Conservation (phyloP, 2,113 vertebrate species). For the Cercopithecus mona region DNA sequence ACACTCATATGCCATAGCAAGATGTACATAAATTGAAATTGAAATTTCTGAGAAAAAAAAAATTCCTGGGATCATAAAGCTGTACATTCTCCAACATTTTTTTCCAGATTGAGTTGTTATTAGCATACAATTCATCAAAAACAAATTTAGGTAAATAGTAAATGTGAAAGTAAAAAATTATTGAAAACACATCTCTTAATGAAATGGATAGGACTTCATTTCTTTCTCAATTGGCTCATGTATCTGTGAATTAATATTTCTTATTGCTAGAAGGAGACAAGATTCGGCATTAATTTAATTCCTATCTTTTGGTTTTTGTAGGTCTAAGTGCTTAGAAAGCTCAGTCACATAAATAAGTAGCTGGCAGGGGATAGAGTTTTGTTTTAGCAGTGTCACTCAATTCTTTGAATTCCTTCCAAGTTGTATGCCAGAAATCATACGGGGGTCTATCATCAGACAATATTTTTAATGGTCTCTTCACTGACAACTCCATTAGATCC, state of each 20-base stretch:
- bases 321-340: neutral
- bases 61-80: constrained; percentile 45
- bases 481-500: constrained; percentile 1
- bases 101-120: constrained; percentile 42
- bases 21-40: constrained; percentile 66
- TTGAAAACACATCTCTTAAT: constrained; percentile 15
- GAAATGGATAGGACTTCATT: neutral
- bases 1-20: constrained; percentile 61
- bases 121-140: constrained; percentile 52
- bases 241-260: constrained; percentile 30
- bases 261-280: constrained; percentile 4
- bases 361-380: neutral
- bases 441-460: neutral
- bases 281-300: neutral
- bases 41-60: constrained; percentile 55
- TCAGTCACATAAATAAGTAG: neutral
- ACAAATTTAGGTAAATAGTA: constrained; percentile 53
- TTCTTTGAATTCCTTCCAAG: constrained; percentile 38
- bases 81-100: neutral
- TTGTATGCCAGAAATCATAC: neutral
- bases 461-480: neutral
- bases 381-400: neutral
- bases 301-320: neutral
- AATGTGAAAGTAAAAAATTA: constrained; percentile 32
- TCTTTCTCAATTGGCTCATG: neutral